phyloP scores from a whole-genome alignment of 2,797 vertebrate species.

The Pseudomugil gertrudae region DNA sequence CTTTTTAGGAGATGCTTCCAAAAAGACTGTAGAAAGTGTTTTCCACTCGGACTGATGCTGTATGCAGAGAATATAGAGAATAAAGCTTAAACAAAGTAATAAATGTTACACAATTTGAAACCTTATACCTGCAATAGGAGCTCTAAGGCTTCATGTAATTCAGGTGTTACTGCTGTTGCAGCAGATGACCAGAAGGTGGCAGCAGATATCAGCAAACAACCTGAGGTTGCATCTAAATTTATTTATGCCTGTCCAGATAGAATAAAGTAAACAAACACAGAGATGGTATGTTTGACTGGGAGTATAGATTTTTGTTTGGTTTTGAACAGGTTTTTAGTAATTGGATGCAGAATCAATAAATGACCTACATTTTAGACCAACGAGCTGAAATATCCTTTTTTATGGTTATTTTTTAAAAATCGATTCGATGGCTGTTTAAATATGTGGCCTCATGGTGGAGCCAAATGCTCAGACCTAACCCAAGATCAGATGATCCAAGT shows the following conservation, averaged over 20 bases:
- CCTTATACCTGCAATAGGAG: too few relatives aligned
- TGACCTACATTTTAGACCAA: background rate
- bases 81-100: too few relatives aligned
- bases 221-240: background rate
- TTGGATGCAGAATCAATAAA: background rate
- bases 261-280: background rate
- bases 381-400: background rate
- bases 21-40: too few relatives aligned
- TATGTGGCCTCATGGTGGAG: constrained; percentile 66
- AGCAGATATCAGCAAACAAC: constrained; percentile 40
- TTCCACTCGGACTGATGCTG: background rate
- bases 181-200: constrained; percentile 61
- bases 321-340: background rate
- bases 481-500: background rate
- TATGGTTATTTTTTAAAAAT: background rate
- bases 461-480: constrained; percentile 51
- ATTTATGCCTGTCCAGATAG: background rate
- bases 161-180: constrained; percentile 11
- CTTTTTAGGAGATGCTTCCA: too few relatives aligned
- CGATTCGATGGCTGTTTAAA: background rate
- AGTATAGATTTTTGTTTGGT: background rate
- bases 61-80: too few relatives aligned
- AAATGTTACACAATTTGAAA: too few relatives aligned
- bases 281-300: background rate
- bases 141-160: too few relatives aligned